Conservation (phyloP, 2,888 invertebrate genomes). For the Ennomos erosarius region DNA sequence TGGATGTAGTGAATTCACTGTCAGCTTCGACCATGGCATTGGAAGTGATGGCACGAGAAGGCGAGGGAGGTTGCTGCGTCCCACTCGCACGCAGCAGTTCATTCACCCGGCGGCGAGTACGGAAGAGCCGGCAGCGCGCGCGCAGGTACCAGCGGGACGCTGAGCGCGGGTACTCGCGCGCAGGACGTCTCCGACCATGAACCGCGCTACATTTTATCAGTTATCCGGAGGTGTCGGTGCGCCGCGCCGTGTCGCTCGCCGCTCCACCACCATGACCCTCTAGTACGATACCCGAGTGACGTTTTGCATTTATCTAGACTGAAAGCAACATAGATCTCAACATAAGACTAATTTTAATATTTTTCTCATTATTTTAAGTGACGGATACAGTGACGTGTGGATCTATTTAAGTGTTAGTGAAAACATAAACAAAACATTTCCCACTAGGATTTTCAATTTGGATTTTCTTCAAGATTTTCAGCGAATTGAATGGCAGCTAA, state of each 20-base stretch:
- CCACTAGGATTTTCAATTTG: slow-evolving; percentile 67
- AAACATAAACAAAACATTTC: slow-evolving; percentile 62
- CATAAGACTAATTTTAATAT: slow-evolving; percentile 79
- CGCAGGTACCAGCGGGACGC: slow-evolving; percentile 70
- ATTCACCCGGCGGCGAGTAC: slow-evolving; percentile 77
- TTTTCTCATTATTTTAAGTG: slow-evolving; percentile 71
- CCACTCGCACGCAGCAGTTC: slow-evolving; percentile 76
- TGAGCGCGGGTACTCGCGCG: slow-evolving; percentile 67
- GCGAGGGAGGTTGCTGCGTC: slow-evolving; percentile 53
- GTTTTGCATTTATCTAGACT: slow-evolving; percentile 78
- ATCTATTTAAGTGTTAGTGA: slow-evolving; percentile 76
- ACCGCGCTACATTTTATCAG: slow-evolving; percentile 80
- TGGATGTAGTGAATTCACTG: slow-evolving; percentile 69
- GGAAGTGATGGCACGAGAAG: slow-evolving; percentile 46
- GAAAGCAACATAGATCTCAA: slow-evolving; percentile 84
- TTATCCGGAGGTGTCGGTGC: slow-evolving; percentile 79
- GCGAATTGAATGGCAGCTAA: slow-evolving; percentile 60
- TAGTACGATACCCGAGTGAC: slow-evolving; percentile 65
- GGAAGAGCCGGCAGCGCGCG: slow-evolving; percentile 75
- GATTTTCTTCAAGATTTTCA: slow-evolving; percentile 57
- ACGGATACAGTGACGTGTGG: slow-evolving; percentile 75
- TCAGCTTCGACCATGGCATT: slow-evolving; percentile 79
- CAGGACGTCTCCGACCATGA: slow-evolving; percentile 82
- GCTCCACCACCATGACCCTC: slow-evolving; percentile 68
- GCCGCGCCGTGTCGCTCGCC: slow-evolving; percentile 70